These are phyloP conservation scores for Sebastes schlegelii DNA, from an alignment of 2,113 vertebrate species.

Conservation along the genomic window DNA sequence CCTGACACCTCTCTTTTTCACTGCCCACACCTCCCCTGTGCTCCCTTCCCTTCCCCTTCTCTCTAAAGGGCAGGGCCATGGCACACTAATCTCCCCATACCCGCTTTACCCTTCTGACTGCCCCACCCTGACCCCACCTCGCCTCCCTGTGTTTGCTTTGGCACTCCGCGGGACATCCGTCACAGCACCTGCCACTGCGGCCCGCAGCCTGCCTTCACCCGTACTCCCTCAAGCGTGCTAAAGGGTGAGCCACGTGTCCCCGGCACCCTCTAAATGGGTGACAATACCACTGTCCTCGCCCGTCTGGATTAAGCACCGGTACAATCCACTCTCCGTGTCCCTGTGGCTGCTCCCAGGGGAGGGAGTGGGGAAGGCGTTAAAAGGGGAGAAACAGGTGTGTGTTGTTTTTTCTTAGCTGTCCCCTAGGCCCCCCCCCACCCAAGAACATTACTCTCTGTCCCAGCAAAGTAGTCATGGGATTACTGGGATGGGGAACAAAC, in stretches of 20 bases:
- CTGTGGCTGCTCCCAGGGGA: slow-evolving; percentile 50
- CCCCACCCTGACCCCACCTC: slow-evolving; percentile 72
- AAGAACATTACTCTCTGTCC: slow-evolving; percentile 44
- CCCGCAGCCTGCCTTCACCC: slow-evolving; percentile 61
- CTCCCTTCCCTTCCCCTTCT: slow-evolving; percentile 22
- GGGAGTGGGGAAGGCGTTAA: slow-evolving; percentile 49
- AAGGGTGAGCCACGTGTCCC: slow-evolving; percentile 74
- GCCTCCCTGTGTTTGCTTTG: slow-evolving; percentile 75
- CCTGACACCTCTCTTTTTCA: slow-evolving; percentile 59
- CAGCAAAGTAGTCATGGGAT: slow-evolving; percentile 32
- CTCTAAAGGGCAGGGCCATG: slow-evolving; percentile 61
- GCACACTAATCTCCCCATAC: slow-evolving; percentile 71
- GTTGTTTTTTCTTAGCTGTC: slow-evolving; percentile 60
- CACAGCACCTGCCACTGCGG: slow-evolving; percentile 80
- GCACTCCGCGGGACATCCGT: slow-evolving; percentile 76
- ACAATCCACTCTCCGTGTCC: slow-evolving; percentile 38
- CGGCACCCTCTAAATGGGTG: slow-evolving; percentile 77
- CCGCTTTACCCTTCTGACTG: slow-evolving; percentile 56
- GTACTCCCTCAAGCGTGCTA: slow-evolving; percentile 62
- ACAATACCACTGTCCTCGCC: slow-evolving; percentile 78
- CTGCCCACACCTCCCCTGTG: neutral
- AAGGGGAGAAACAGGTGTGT: slow-evolving; percentile 77
- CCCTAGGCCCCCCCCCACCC: slow-evolving; percentile 22
- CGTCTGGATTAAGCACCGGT: slow-evolving; percentile 64
- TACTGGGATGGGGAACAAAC: slow-evolving; percentile 25